These are phyloP conservation scores for Amphipoea oculea DNA, from an alignment of 2,888 invertebrate genomes.

Conservation along the genomic window DNA sequence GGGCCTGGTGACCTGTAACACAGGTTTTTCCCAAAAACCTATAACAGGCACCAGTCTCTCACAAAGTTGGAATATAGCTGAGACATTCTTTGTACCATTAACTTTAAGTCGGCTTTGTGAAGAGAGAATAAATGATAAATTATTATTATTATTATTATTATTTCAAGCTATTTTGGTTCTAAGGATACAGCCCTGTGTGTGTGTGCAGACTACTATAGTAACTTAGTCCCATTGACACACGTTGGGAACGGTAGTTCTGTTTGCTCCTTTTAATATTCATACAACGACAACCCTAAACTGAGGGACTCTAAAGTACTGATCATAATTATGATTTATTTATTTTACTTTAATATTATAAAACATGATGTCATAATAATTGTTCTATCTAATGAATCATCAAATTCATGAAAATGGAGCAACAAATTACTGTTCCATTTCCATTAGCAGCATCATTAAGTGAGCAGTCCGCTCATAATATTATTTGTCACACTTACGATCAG, in stretches of 20 bases:
- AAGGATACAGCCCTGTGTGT: background rate
- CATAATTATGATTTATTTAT: background rate
- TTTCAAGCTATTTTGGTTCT: background rate
- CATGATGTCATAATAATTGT: background rate
- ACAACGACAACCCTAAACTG: background rate
- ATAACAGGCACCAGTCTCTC: too few species aligned
- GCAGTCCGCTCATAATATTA: background rate
- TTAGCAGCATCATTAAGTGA: background rate
- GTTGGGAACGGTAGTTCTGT: background rate
- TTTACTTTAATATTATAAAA: background rate
- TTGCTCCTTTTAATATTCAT: background rate
- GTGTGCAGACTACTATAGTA: background rate
- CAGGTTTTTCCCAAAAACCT: too few species aligned
- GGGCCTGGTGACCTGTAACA: too few species aligned
- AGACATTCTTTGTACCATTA: too few species aligned
- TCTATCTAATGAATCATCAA: background rate
- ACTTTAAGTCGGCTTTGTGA: too few species aligned
- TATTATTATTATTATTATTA: too few species aligned
- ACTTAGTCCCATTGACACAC: background rate
- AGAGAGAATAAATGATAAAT: too few species aligned
- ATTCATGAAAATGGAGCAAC: background rate
- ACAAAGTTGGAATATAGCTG: too few species aligned
- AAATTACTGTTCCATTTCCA: background rate
- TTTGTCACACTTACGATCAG: slow-evolving; percentile 75
- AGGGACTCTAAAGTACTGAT: background rate